phyloP scores from a whole-genome alignment of 92 coral and sea anemone species.

The Porites divaricata region DNA sequence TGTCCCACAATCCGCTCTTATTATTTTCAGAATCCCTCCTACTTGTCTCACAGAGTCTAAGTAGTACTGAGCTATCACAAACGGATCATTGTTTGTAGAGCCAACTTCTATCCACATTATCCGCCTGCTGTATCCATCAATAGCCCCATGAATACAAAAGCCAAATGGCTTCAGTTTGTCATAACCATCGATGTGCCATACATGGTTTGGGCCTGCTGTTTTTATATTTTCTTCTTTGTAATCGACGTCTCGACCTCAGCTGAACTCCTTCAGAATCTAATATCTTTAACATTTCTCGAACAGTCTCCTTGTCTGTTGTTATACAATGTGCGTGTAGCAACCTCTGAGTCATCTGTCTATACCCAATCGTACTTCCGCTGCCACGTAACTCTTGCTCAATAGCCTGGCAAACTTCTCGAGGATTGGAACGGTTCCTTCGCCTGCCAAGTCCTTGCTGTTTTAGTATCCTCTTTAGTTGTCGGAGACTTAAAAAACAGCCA shows the following conservation, averaged over 20 bases:
- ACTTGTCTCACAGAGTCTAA: conserved; percentile 40
- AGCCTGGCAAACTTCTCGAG: conserved; percentile 22
- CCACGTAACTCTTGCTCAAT: conserved; percentile 23
- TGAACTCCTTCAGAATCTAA: conserved; percentile 55
- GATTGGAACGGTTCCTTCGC: conserved; percentile 15
- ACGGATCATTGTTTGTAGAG: conserved; percentile 36
- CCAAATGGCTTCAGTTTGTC: conserved; percentile 29
- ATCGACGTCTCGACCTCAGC: conserved; percentile 45
- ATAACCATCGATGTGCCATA: conserved; percentile 54
- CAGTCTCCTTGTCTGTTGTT: conserved; percentile 46
- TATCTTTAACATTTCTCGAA: conserved; percentile 28
- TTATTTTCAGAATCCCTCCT: conserved; percentile 34
- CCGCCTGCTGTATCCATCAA: conserved; percentile 40
- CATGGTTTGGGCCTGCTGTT: conserved; percentile 44
- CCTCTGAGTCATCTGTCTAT: conserved; percentile 35
- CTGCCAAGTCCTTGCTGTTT: conserved; percentile 28
- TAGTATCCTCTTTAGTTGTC: conserved; percentile 44
- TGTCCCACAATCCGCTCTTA: conserved; percentile 39
- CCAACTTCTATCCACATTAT: conserved; percentile 50
- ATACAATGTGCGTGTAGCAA: conserved; percentile 24
- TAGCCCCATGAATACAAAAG: conserved; percentile 1
- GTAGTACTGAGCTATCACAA: conserved; percentile 6
- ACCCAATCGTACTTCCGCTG: conserved; percentile 32
- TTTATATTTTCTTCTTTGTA: conserved; percentile 36
- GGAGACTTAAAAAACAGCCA: conserved; percentile 44